These are phyloP conservation scores for Dicerorhinus sumatrensis DNA, from an alignment of 2,113 vertebrate genomes.

Conservation along the genomic window DNA sequence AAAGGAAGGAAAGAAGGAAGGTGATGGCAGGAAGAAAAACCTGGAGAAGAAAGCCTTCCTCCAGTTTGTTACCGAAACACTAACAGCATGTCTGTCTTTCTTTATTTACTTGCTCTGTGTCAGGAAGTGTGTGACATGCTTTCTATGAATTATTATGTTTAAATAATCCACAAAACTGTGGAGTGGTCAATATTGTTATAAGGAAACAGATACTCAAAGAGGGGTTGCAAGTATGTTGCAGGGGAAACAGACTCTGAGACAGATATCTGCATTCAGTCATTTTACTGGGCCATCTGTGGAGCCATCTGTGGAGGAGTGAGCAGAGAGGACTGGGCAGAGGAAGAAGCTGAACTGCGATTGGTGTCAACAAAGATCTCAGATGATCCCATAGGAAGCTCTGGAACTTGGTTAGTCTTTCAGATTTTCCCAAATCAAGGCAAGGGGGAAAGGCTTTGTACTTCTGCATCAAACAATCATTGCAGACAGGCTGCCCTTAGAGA, in stretches of 20 bases:
- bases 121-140: not conserved
- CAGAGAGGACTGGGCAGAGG: not conserved
- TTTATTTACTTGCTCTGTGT: not conserved
- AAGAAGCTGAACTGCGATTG: not conserved
- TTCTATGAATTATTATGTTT: not conserved
- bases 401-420: not conserved
- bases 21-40: not conserved
- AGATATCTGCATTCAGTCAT: not conserved
- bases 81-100: not conserved
- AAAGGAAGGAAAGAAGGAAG: not conserved
- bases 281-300: not conserved
- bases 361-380: not conserved
- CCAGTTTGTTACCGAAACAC: not conserved
- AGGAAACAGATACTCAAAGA: not conserved
- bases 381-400: not conserved
- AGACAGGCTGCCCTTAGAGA: not conserved
- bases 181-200: not conserved
- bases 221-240: not conserved
- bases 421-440: not conserved
- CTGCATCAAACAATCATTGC: not conserved
- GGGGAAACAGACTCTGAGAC: not conserved
- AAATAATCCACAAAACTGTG: not conserved
- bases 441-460: not conserved
- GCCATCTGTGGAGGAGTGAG: no score
- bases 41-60: not conserved